Evolutionary conservation across 2,113 vertebrate genomes (phyloP), one percentile per base, ranked within the genome.

Genomic region (Bos javanicus): DNA sequence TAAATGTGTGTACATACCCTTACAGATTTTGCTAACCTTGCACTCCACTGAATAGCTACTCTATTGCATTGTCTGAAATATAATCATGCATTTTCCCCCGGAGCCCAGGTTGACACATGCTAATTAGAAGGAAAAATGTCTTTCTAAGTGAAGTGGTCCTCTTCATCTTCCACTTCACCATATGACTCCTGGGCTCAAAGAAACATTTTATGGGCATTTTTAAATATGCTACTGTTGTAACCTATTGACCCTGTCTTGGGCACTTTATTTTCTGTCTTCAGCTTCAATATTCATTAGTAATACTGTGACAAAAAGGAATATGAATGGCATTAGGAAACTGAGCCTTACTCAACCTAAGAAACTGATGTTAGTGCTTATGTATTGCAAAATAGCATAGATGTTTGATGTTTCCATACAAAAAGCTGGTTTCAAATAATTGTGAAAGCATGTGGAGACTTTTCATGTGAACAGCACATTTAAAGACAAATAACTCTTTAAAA

Each of bases 401-500:
- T 89, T 46, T 92, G 93, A 97, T 94, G 87, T 92, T 98, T 97
- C 92, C 21, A 56, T 46, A 88, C 54, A 91, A 95, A 89, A 90
- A n/a, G 11, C 83, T 56, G 26, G 39, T 76, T 97, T 93, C 33
- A 78, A 96, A 84, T 48, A 16, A 95, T 64, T 6, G 82, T 95
- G 90, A 94, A 87, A 84, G 93, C 83, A 16, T 78, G 71, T 80
- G 36, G 96, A 96, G 97, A 98, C 98, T 97, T 99, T 92, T 96
- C 96, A 97, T 88, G 93, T 94, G 88, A 96, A 97, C 57, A 96
- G 95, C 96, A 97, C 54, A 94, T 97, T 98, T 96, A 98, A 86
- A 97, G 96, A 96, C 92, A 98, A 96, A 91, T 94, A 98, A 94
- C 94, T 98, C 87, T 97, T 96, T 94, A 98, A 97, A 88, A 97